Conservation (phyloP, 2,888 invertebrate species). For the Hirudinaria manillensis region DNA sequence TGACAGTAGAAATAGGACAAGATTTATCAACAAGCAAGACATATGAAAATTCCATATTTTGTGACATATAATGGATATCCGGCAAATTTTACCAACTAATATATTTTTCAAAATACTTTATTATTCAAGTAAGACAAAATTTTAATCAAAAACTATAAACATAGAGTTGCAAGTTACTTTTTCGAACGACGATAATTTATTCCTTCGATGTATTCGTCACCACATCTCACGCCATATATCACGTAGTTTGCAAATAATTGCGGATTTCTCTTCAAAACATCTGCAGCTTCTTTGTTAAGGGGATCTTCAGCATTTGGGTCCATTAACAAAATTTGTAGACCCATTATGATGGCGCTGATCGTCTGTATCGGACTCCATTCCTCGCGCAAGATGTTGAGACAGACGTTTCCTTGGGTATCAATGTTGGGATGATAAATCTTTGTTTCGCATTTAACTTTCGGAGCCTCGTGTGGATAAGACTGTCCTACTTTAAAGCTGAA, state of each 20-base stretch:
- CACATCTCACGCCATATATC: conserved; percentile 83
- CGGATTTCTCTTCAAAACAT: conserved; percentile 86
- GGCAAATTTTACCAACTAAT: too few species aligned
- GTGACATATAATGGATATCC: too few species aligned
- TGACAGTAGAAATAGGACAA: too few species aligned
- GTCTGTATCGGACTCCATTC: conserved; percentile 6
- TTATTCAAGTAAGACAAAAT: too few species aligned
- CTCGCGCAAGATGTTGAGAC: conserved; percentile 79
- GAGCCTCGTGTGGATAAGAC: conserved; percentile 95
- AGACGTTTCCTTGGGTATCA: conserved; percentile 93
- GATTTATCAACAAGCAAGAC: too few species aligned
- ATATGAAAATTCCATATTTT: too few species aligned
- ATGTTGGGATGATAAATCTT: conserved; percentile 97
- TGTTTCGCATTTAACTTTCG: conserved; percentile 96
- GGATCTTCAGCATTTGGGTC: conserved; percentile 98
- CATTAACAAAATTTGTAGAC: conserved; percentile 56
- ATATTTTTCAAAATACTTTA: too few species aligned
- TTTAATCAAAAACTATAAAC: too few species aligned
- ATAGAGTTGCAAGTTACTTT: too few species aligned
- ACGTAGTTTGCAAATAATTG: conserved; percentile 91
- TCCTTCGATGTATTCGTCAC: too few species aligned
- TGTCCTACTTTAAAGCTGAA: conserved; percentile 97
- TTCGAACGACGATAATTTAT: too few species aligned
- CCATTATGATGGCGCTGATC: neutral
- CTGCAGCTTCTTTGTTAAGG: conserved; percentile 93